Percentiles rank a stretch among this genome's conserved stretches.
Conservation (phyloP, 23 tunicate genomes). For the Trididemnum miniatum region DNA sequence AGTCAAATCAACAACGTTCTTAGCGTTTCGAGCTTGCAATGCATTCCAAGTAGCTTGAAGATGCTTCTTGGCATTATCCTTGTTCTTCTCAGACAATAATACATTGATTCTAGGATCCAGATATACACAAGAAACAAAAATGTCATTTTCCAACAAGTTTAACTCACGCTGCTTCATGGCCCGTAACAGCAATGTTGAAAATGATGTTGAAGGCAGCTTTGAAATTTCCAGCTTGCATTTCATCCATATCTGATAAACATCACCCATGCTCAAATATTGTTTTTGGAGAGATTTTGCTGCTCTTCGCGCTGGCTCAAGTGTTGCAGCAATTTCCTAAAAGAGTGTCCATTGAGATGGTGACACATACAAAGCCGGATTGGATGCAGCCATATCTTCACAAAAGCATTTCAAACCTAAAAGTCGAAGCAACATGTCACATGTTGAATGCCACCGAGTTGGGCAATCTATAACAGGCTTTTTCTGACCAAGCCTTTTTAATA, state of each 20-base stretch:
- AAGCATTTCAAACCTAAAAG: background rate
- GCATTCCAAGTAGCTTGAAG: background rate
- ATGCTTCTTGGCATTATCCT: slow-evolving; percentile 2
- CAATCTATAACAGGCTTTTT: background rate
- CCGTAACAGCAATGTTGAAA: background rate
- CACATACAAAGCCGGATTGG: background rate
- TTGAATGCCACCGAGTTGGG: background rate
- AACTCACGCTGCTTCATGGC: background rate
- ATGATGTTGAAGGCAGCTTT: background rate
- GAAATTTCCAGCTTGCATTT: slow-evolving; percentile 1
- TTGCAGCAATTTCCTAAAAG: background rate
- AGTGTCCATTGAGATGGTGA: slow-evolving; percentile 5
- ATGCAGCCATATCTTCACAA: background rate
- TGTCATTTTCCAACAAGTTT: background rate
- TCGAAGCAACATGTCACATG: background rate
- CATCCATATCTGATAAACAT: background rate
- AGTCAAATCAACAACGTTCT: background rate
- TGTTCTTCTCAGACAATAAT: background rate
- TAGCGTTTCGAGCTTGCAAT: background rate
- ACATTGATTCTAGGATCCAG: slow-evolving; percentile 18
- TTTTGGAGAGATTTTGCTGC: background rate
- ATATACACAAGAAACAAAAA: background rate
- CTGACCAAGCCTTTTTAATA: background rate
- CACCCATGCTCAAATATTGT: slow-evolving; percentile 11
- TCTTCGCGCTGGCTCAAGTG: background rate